Evolutionary conservation across 2,888 invertebrate genomes (phyloP), one percentile per base, ranked within the genome.

Genomic region (Celastrina argiolus): DNA sequence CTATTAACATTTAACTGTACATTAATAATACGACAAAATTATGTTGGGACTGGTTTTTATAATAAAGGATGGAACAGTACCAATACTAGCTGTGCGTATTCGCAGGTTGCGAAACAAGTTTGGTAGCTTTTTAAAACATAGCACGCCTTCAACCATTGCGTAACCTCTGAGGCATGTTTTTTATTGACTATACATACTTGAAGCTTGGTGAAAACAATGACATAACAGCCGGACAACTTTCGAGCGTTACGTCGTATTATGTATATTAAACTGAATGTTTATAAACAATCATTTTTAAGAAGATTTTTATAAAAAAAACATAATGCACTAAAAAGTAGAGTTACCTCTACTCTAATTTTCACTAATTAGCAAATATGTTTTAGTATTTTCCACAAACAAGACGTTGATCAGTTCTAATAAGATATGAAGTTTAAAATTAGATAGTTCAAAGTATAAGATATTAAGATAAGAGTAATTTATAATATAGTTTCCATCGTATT

Each of bases 101-200:
- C 56, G 65, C 65, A 56, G 65, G 65, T 59, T 59, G 41, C 45
- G 18, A 66, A 66, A 66, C 66, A 6, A 10, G 66, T 66, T 66
- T 22, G 34, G 66, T 31, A 42, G 59, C 42, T 59, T 66, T 59
- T 66, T 31, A 59, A 59, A 59, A 31, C 26, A 65, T 39, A 39
- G 41, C 66, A 66, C 58, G 18, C 59, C 66, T 42, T 64, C 45
- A 18, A 41, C 12, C 22, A 41, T 64, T 64, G 56, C 64, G 64
- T 36, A 64, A 64, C n/a, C 22, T 34, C 51, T 64, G 16, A 22
- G 31, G 34, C 34, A 34, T 34, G 45, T 64, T 64, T 64, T n/a
- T 56, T 45, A 26, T 26, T 14, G 22, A 26, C 22, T 8, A 45
- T 51, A 51, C 22, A 16, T 51, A 51, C 51, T 26, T 51, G 14